These are phyloP conservation scores for Drosophila kikkawai DNA, from an alignment of 1,140 invertebrate species.

Conservation along the genomic window DNA sequence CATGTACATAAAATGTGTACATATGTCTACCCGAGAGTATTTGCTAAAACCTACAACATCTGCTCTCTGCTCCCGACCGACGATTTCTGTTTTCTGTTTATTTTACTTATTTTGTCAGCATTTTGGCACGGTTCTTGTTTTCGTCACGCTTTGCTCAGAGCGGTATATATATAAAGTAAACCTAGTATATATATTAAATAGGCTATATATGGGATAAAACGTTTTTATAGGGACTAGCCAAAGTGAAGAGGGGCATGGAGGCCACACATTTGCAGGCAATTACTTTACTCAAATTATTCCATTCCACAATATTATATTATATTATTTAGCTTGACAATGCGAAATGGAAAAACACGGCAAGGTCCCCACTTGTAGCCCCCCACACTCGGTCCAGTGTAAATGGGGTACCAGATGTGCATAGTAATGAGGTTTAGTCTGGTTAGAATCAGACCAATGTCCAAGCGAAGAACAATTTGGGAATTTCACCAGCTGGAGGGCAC, in stretches of 20 bases:
- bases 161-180: slow-evolving; percentile 9
- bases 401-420: slow-evolving; percentile 36
- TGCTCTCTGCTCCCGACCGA: slow-evolving; percentile 39
- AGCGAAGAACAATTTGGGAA: slow-evolving; percentile 33
- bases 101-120: slow-evolving; percentile 50
- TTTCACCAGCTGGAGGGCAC: slow-evolving; percentile 11
- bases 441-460: background rate
- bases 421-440: slow-evolving; percentile 22
- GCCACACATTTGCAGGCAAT: slow-evolving; percentile 40
- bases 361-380: slow-evolving; percentile 19
- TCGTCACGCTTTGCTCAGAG: slow-evolving; percentile 60
- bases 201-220: slow-evolving; percentile 32
- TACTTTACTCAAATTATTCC: slow-evolving; percentile 63
- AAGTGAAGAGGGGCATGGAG: background rate
- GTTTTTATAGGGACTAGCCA: slow-evolving; percentile 4
- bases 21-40: slow-evolving; percentile 13
- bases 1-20: slow-evolving; percentile 19
- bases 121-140: slow-evolving; percentile 62
- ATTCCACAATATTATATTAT: slow-evolving; percentile 33
- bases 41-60: slow-evolving; percentile 35
- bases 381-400: slow-evolving; percentile 20
- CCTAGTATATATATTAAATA: slow-evolving; percentile 27
- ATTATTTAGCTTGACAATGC: slow-evolving; percentile 39
- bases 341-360: slow-evolving; percentile 61
- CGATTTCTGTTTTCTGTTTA: slow-evolving; percentile 48